Conservation (phyloP, 2,888 invertebrate genomes). For the Ecliptopera silaceata region DNA sequence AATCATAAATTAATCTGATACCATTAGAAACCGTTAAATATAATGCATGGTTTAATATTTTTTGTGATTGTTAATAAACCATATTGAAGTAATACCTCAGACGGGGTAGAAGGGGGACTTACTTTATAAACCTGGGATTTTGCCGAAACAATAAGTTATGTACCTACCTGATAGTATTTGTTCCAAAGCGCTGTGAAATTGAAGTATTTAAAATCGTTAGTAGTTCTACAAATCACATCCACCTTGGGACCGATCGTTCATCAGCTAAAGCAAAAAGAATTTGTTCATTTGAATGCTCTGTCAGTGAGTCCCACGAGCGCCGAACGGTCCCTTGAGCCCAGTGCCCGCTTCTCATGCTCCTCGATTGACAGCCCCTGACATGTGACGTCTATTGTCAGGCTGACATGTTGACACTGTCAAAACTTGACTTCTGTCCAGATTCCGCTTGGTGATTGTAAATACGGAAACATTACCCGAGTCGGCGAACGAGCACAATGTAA, state of each 20-base stretch:
- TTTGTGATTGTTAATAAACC: neutral
- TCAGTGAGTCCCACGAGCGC: conserved; percentile 58
- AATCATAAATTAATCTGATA: conserved; percentile 62
- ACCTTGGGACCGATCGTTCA: conserved; percentile 69
- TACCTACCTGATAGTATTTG: no score
- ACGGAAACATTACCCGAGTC: conserved; percentile 74
- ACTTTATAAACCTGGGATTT: no score
- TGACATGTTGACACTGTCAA: conserved; percentile 81
- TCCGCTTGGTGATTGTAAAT: conserved; percentile 75
- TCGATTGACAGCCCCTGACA: conserved; percentile 75
- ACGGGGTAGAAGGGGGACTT: no score
- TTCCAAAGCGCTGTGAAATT: neutral
- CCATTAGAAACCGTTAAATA: conserved; percentile 26
- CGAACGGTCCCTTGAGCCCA: conserved; percentile 46
- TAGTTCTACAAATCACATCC: conserved; percentile 20
- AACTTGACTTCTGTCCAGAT: conserved; percentile 81
- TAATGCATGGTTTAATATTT: conserved; percentile 1
- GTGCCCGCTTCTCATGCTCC: conserved; percentile 74
- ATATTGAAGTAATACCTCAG: no score
- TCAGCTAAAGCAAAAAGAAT: conserved; percentile 59
- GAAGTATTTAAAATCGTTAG: neutral
- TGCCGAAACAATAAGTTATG: no score
- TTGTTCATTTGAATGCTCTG: conserved; percentile 55
- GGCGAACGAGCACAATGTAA: conserved; percentile 62
- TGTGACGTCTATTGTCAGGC: conserved; percentile 76